These are phyloP conservation scores for Apomyelois bistriatella DNA, from an alignment of 2,888 invertebrate genomes.

Conservation along the genomic window DNA sequence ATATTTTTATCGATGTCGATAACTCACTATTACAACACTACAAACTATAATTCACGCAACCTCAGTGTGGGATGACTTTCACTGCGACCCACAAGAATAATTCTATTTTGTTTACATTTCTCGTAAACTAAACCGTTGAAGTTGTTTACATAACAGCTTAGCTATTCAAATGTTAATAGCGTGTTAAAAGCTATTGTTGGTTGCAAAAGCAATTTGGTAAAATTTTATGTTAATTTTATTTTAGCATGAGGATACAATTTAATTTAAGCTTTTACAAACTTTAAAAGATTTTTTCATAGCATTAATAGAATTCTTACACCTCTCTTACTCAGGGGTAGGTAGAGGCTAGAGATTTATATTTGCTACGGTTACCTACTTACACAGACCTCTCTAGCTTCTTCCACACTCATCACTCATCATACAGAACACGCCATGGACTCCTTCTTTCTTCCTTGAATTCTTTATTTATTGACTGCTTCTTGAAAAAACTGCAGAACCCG, in stretches of 20 bases:
- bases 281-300: too few relatives aligned
- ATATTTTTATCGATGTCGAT: conserved; percentile 4
- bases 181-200: not conserved
- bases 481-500: too few relatives aligned
- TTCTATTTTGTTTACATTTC: conserved; percentile 20
- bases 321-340: too few relatives aligned
- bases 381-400: too few relatives aligned
- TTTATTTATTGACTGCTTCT: too few relatives aligned
- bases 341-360: too few relatives aligned
- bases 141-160: conserved; percentile 15
- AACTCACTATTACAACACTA: not conserved
- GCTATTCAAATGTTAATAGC: not conserved
- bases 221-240: not conserved
- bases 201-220: not conserved
- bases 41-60: conserved; percentile 13
- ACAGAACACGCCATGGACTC: too few relatives aligned
- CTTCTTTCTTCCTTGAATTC: too few relatives aligned
- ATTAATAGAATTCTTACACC: too few relatives aligned
- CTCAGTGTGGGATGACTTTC: conserved; percentile 18
- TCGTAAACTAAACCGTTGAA: conserved; percentile 14
- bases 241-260: not conserved
- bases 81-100: conserved; percentile 19
- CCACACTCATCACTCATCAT: too few relatives aligned
- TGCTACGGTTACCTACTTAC: too few relatives aligned
- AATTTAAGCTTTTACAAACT: not conserved